These are phyloP conservation scores for Fundulus diaphanus DNA, from an alignment of 2,797 vertebrate genomes.

Conservation along the genomic window DNA sequence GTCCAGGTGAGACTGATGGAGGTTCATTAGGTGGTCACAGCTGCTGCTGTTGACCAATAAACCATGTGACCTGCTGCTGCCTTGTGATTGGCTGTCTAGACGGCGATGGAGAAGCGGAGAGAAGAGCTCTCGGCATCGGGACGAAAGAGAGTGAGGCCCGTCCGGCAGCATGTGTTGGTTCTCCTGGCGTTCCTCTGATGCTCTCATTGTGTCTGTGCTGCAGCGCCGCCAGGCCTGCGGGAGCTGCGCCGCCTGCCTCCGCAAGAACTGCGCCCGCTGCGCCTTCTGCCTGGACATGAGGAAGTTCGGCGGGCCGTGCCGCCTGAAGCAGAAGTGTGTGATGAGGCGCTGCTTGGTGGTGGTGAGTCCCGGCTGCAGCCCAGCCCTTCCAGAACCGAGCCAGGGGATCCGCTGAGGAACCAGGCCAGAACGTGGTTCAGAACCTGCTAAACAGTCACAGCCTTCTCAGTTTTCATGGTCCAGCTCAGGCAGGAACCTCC, in stretches of 20 bases:
- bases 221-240: background rate
- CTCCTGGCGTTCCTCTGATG: background rate
- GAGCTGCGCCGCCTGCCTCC: background rate
- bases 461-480: too few relatives aligned
- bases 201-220: too few relatives aligned
- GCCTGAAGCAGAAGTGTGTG: slow-evolving; percentile 12
- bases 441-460: too few relatives aligned
- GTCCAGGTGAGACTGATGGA: background rate
- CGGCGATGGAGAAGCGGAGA: background rate
- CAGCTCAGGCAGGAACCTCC: background rate
- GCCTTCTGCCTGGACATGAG: slow-evolving; percentile 16
- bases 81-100: slow-evolving; percentile 9
- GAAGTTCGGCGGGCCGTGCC: slow-evolving; percentile 7
- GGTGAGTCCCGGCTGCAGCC: background rate
- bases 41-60: background rate
- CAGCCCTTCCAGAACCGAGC: background rate
- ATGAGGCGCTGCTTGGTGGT: slow-evolving; percentile 6
- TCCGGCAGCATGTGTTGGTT: background rate
- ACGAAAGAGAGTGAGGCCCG: too few relatives aligned
- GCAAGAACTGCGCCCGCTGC: slow-evolving; percentile 1
- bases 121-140: background rate
- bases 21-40: background rate
- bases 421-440: too few relatives aligned
- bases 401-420: too few relatives aligned
- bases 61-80: background rate